Base-by-base conservation (phyloP, 2,888 invertebrate species). In the Drosophila greeni region DNA sequence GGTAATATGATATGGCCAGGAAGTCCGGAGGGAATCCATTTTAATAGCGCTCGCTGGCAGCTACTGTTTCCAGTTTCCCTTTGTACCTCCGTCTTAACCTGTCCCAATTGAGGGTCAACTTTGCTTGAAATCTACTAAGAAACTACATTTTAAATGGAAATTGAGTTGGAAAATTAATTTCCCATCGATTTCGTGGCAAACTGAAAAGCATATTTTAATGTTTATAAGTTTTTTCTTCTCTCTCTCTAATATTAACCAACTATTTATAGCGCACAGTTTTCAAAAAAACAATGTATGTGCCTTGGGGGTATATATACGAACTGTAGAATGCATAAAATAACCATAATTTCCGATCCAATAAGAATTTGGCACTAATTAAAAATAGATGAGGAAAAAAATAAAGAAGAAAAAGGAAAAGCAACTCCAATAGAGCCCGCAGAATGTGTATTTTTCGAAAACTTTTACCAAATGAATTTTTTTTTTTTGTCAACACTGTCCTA, bases 1-100 rank as follows among this genome's bases (percentile, higher is more conserved):
- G 74, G 81, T 83, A 82, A 82, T 73, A 69, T 70, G 81, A 82
- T 83, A 83, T 69, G 71, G 60, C 67, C 83, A 84, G 81, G 81
- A 82, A 81, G 85, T 82, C 81, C 81, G 81, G 83, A 76, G 85
- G 83, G 81, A 82, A 83, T 84, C 82, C 83, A 82, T 83, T 84
- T 82, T 84, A 81, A 80, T 82, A 82, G 84, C 36, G 59, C 43
- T 24, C 18, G 9, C 40, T 23, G 23, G 8, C 20, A 6, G 23
- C 20, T 49, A 23, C 12, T 34, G 18, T n/a, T 16, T 20, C n/a
- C n/a, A n/a, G n/a, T 20, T 16, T 14, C 12, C 26, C 12, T 11
- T 23, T 23, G 7, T 3, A 14, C 18, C 39, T 40, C 23, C 20
- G 2, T 20, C 20, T 20, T 20, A 3, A 3, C 20, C 20, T 3